Evolutionary conservation across 2,888 invertebrate genomes (phyloP).

Genomic region (Drosophila planitibia): DNA sequence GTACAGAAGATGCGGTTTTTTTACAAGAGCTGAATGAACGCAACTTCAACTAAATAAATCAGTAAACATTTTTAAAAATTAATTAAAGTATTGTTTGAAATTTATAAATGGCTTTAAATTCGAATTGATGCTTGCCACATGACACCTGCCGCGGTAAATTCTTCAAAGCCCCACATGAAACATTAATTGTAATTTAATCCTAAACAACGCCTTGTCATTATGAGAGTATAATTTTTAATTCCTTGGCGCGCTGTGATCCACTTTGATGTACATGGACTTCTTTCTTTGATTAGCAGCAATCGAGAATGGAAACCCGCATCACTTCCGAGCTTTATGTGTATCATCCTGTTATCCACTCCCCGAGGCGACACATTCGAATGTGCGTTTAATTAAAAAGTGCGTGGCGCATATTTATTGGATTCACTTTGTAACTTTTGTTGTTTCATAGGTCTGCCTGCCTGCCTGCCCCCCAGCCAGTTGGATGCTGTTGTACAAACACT

Average conservation of each 20-base stretch:
- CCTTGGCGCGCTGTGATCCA: constrained; percentile 3
- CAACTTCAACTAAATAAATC: constrained; percentile 73
- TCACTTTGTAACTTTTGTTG: constrained; percentile 61
- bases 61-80: constrained; percentile 76
- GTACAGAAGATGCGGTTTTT: constrained; percentile 73
- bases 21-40: constrained; percentile 65
- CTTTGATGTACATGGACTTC: constrained; percentile 35
- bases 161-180: constrained; percentile 7
- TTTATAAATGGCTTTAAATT: constrained; percentile 19
- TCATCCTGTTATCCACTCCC: constrained; percentile 18
- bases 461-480: not conserved
- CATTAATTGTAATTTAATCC: constrained; percentile 31
- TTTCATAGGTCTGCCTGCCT: constrained; percentile 11
- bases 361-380: constrained; percentile 16
- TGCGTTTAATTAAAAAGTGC: constrained; percentile 68
- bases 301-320: not conserved
- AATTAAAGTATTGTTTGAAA: constrained; percentile 35
- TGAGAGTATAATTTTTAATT: constrained; percentile 24
- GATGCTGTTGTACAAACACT: constrained; percentile 21
- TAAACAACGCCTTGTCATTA: constrained; percentile 15
- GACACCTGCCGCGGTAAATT: not conserved
- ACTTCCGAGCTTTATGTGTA: not conserved
- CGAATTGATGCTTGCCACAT: constrained; percentile 4
- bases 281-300: constrained; percentile 35
- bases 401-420: constrained; percentile 57